Evolutionary conservation across 1,140 invertebrate species (phyloP).

Genomic region (Bombus impatiens): DNA sequence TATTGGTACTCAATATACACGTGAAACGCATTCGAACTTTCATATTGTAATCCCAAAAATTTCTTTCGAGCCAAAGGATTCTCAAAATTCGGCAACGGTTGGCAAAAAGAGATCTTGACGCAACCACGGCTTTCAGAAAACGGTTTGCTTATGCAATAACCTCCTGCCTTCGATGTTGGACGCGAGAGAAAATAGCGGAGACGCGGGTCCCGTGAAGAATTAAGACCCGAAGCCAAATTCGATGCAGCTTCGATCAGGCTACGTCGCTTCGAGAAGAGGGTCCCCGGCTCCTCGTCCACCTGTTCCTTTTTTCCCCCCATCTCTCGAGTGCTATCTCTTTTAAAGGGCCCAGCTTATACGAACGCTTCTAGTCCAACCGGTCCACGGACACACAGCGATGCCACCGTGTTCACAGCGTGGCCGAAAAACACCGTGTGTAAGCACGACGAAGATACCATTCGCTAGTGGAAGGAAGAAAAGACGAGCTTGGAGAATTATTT

Average conservation of each 20-base stretch:
- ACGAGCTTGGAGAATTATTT: constrained; percentile 78
- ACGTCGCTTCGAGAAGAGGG: constrained; percentile 34
- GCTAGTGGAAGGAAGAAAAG: constrained; percentile 30
- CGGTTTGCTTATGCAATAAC: not conserved
- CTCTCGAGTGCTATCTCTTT: constrained; percentile 68
- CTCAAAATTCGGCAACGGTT: not conserved
- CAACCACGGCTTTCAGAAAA: not conserved
- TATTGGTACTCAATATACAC: no score
- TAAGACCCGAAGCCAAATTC: constrained; percentile 65
- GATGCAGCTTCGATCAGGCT: constrained; percentile 60
- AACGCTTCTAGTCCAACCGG: constrained; percentile 70
- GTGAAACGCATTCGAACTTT: no score
- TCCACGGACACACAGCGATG: constrained; percentile 60
- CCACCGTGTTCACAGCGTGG: constrained; percentile 61
- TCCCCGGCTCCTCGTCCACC: constrained; percentile 43
- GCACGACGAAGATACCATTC: constrained; percentile 23
- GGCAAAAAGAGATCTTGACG: not conserved
- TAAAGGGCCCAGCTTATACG: constrained; percentile 63
- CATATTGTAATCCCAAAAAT: not conserved
- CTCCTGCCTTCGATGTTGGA: not conserved
- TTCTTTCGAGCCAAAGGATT: not conserved
- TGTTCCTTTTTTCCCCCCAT: constrained; percentile 58
- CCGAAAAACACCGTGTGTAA: constrained; percentile 62
- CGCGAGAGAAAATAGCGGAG: constrained; percentile 9
- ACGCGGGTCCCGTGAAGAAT: constrained; percentile 50